These are phyloP conservation scores for Nothobranchius furzeri DNA, from an alignment of 2,113 vertebrate species.

Conservation along the genomic window DNA sequence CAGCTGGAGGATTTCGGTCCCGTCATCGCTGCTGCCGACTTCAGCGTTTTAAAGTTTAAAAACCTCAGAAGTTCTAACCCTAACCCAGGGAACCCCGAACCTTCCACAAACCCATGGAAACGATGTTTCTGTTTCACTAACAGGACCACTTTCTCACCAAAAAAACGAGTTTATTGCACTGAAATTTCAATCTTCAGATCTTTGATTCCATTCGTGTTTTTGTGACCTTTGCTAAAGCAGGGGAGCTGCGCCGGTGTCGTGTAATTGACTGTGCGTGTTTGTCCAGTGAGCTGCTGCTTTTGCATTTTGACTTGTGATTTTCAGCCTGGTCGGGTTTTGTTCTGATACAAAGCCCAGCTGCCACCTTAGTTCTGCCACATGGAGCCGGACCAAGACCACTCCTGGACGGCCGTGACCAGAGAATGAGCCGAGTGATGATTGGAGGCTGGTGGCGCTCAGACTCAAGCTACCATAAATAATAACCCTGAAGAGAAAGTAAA, in stretches of 20 bases:
- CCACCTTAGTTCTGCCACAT: conserved; percentile 16
- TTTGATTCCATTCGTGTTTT: background rate
- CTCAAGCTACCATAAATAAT: no score
- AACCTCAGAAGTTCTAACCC: no score
- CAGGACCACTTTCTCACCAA: background rate
- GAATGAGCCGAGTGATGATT: conserved; percentile 17
- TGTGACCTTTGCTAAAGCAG: background rate
- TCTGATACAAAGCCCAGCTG: conserved; percentile 32
- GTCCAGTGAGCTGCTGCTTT: background rate
- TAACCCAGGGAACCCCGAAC: no score
- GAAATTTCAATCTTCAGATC: background rate
- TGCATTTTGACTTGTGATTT: conserved; percentile 11
- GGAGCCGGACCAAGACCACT: conserved; percentile 23
- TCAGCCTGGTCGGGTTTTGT: background rate
- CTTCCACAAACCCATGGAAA: no score
- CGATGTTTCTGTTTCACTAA: background rate
- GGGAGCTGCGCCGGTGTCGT: background rate
- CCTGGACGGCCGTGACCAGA: conserved; percentile 30
- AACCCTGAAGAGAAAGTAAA: background rate
- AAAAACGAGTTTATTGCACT: background rate
- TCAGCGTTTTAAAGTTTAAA: background rate
- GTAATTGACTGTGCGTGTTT: background rate
- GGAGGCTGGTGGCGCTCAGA: background rate
- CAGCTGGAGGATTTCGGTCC: background rate
- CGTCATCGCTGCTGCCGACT: background rate